These are phyloP conservation scores for Tamandua tetradactyla DNA, from an alignment of 2,797 vertebrate genomes.

Conservation along the genomic window DNA sequence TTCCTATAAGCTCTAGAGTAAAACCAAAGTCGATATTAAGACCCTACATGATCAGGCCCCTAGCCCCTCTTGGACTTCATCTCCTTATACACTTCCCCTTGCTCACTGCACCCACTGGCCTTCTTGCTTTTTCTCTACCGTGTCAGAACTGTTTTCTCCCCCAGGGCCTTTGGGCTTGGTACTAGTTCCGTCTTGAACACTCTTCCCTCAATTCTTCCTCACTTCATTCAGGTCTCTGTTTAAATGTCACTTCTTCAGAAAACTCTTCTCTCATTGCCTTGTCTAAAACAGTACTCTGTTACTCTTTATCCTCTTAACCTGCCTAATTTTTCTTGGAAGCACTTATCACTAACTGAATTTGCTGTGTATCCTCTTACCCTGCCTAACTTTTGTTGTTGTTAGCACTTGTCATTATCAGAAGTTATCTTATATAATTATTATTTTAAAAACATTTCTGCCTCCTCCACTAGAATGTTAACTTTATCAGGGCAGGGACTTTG, in stretches of 20 bases:
- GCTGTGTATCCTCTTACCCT: not conserved
- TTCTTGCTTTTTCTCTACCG: not conserved
- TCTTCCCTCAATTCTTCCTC: not conserved
- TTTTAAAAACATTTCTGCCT: not conserved
- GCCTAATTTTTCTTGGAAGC: slow-evolving; percentile 19
- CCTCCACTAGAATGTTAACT: not conserved
- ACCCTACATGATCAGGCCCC: not conserved
- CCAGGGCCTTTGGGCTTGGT: not conserved
- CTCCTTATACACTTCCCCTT: not conserved
- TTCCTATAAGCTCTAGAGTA: not conserved
- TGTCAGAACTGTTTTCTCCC: not conserved
- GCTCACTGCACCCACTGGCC: not conserved
- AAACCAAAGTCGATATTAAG: not conserved
- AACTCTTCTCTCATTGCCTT: not conserved
- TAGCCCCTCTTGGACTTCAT: not conserved
- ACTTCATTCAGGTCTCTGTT: not conserved
- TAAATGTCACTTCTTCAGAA: slow-evolving; percentile 14
- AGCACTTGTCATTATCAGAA: not conserved
- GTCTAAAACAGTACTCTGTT: not conserved
- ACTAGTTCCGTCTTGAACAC: not conserved
- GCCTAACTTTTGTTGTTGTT: not conserved
- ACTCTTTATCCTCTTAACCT: not conserved
- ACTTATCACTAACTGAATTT: not conserved
- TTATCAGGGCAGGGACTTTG: not conserved
- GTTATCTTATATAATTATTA: not conserved